Evolutionary conservation across 2,888 invertebrate species (phyloP), one percentile per base, ranked within the genome.

Genomic region (Eurois occulta): DNA sequence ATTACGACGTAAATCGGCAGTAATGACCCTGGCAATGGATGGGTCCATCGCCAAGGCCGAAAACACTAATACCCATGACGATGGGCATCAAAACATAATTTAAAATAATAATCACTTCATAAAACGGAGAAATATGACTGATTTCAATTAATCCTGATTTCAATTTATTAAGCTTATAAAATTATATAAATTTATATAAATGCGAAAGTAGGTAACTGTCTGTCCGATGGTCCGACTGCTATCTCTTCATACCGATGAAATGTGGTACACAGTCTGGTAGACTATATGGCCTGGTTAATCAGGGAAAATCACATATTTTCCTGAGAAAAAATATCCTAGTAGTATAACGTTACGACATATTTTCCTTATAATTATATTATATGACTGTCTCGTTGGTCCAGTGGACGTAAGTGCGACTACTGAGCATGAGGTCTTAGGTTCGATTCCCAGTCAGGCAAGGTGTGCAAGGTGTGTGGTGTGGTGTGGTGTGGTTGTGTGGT

Each of bases 61-160:
- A 18, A 28, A 2, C 32, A 43, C 60, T 71, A 68, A 68, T 32
- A 72, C 4, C 75, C 66, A 55, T 84, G 69, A 72, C 75, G 38
- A 21, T 55, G 24, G 28, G 10, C 52, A 46, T 68, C 55, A 79
- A 82, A 83, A 65, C 13, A 43, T 16, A n/a, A 76, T 76, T 66
- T 55, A 72, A 80, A 72, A 72, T 76, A 80, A 70, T 83, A 48
- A 71, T 48, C 21, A 10, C 48, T 64, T 48, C 73, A 32, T 52
- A 71, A 46, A 32, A 21, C 46, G 28, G 18, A 68, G 68, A 65
- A 78, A 83, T 52, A 48, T 71, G 2, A 58, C 52, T 64, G 58
- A 65, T 72, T 70, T 82, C 71, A 75, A 80, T 84, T 46, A 83
- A 35, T 35, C 64, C 43, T 58, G 48, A 68, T 64, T 70, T 79